Evolutionary conservation across 2,113 vertebrate species (phyloP), one percentile per base, ranked within the genome.

Genomic region (Xiphorhynchus elegans): DNA sequence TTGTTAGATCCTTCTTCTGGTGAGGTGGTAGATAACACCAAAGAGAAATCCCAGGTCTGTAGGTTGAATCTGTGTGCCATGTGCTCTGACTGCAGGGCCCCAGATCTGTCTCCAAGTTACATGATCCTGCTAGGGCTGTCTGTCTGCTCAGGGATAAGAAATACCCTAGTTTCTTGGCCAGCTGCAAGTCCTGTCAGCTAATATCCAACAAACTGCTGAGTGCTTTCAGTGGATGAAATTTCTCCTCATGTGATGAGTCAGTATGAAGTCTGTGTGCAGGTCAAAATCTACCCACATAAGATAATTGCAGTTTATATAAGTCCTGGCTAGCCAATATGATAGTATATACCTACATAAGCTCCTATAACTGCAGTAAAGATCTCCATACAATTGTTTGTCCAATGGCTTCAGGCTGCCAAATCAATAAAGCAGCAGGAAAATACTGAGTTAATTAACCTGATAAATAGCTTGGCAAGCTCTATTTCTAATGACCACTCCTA

Each of bases 381-480:
- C n/a, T 63, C 29, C 20, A 33, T 50, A 55, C 81, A 70, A 67
- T 67, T 42, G 5, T 84, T 93, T 72, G 47, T 82, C 52, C 60
- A 31, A 47, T 16, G 16, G 4, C 44, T 93, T 91, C 81, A 91
- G 62, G 77, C 74, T 87, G 47, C 44, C 33, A 68, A n/a, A 91
- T 94, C 87, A 87, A 91, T 78, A 94, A 68, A 16, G 40, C 29
- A 72, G 44, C 35, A 89, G 56, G 58, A 89, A 91, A 89, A 87
- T 17, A 9, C 15, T 64, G 52, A 91, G 62, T 91, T 94, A 89
- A 87, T 91, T 93, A 89, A 94, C 70, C 73, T 82, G 58, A 89
- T 84, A 87, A 95, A 94, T 68, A 87, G 33, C 44, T 84, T 82
- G 39, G 37, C 56, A 56, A 82, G 24, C 11, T 84, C 52, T 93